Percentiles rank a stretch among this genome's conserved stretches.
Conservation (phyloP, 53 echinoderm and acorn worm genomes). For the Actinopyga echinites region DNA sequence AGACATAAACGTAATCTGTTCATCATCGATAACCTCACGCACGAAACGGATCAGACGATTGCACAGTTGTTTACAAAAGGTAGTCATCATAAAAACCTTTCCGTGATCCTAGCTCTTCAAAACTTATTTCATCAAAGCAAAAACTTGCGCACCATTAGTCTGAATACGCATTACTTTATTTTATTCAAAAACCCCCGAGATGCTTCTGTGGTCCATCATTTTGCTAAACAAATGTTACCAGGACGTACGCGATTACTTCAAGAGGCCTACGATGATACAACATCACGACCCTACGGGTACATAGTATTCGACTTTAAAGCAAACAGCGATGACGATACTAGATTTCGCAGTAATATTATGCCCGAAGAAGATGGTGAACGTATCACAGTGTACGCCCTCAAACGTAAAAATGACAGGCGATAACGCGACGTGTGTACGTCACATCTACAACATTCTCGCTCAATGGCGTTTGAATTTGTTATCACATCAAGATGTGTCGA, state of each 20-base stretch:
- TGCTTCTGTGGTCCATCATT: constrained; percentile 23
- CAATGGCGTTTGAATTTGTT: too few relatives aligned
- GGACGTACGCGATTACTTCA: constrained; percentile 29
- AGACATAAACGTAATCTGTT: constrained; percentile 11
- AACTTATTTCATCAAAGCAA: constrained; percentile 58
- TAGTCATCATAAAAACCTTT: constrained; percentile 61
- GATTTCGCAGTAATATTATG: not conserved
- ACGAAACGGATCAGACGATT: constrained; percentile 9
- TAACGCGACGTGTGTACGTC: too few relatives aligned
- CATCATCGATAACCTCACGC: constrained; percentile 62
- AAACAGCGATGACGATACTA: not conserved
- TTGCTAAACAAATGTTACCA: constrained; percentile 73
- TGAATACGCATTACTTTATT: constrained; percentile 48
- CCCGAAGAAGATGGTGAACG: constrained; percentile 9
- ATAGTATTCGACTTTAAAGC: constrained; percentile 79
- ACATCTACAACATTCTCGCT: too few relatives aligned
- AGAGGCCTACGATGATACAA: constrained; percentile 3
- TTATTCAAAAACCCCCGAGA: constrained; percentile 57
- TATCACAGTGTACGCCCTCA: not conserved
- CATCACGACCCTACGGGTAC: constrained; percentile 60
- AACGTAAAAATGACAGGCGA: not conserved
- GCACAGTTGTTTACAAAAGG: constrained; percentile 52
- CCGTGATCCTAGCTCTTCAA: constrained; percentile 46
- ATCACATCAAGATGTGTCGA: not conserved
- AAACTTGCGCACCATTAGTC: constrained; percentile 46